These are phyloP conservation scores for Tragelaphus scriptus DNA, from an alignment of 2,113 vertebrate genomes.

Conservation along the genomic window DNA sequence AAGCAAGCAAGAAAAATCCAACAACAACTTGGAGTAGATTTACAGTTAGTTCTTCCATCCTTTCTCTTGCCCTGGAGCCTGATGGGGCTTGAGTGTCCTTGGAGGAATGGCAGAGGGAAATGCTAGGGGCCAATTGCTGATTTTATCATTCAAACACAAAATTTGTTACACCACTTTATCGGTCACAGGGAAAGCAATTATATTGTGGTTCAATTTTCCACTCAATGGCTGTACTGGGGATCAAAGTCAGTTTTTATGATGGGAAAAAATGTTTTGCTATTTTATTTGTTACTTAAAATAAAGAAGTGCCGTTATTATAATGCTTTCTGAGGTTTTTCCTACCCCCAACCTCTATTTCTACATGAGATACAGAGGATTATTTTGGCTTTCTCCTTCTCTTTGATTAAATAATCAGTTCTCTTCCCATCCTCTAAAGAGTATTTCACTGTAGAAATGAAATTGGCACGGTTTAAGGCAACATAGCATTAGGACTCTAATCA, in stretches of 20 bases:
- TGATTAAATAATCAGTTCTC: constrained; percentile 78
- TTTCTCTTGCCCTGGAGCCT: constrained; percentile 82
- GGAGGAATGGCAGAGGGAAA: constrained; percentile 88
- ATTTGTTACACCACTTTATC: constrained; percentile 93
- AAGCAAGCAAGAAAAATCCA: constrained; percentile 57
- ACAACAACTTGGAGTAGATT: constrained; percentile 82
- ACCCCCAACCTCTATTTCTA: constrained; percentile 12
- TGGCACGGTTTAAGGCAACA: constrained; percentile 75
- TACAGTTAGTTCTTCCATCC: constrained; percentile 83
- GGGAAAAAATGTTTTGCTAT: constrained; percentile 79
- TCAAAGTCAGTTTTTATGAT: constrained; percentile 87
- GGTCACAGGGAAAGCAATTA: constrained; percentile 92
- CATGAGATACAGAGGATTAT: constrained; percentile 70
- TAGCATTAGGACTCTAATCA: constrained; percentile 74
- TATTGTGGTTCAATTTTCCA: constrained; percentile 92
- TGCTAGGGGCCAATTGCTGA: constrained; percentile 87
- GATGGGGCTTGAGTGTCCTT: constrained; percentile 88
- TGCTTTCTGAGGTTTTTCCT: constrained; percentile 24
- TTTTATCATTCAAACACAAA: constrained; percentile 93
- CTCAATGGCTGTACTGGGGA: constrained; percentile 89
- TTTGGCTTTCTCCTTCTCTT: constrained; percentile 65
- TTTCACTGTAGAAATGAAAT: constrained; percentile 78
- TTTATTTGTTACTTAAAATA: constrained; percentile 85
- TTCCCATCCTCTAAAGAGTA: constrained; percentile 64
- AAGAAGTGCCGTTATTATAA: constrained; percentile 64